Base-by-base conservation (phyloP, 23 tunicate species). In the Botrylloides violaceus region DNA sequence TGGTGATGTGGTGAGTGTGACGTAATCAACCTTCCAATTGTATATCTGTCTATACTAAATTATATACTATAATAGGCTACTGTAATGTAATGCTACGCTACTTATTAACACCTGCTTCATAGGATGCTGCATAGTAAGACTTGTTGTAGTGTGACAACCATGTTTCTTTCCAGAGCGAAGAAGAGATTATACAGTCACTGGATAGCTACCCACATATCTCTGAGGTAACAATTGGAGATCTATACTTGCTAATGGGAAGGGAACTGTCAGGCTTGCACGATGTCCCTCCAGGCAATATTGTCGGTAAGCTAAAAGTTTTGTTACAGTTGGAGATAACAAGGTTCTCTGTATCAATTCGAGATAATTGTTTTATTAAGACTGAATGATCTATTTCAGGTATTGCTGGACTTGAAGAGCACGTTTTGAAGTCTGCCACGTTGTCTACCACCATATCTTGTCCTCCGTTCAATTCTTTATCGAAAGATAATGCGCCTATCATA, bases 351-450 rank as follows among this genome's bases (percentile, higher is more conserved):
- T n/a, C n/a, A n/a, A n/a, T n/a, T n/a, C n/a, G n/a, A n/a, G n/a
- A n/a, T n/a, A n/a, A n/a, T n/a, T n/a, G n/a, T n/a, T n/a, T n/a
- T 65, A 33, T 26, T 65, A 6, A 5, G 23, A 26, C 49, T 27
- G 22, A 6, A 12, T 20, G 4, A 5, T 29, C 36, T 62, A 32
- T 6, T 33, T 28, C 62, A 88, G 96, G 96, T 61, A 90, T 90
- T 34, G 81, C 85, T 4, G 97, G 97, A 23, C 53, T 90, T 55
- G 97, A 90, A 29, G 79, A 83, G 5, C 71, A 43, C 38, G 79
- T 90, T 32, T 34, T 95, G 18, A 95, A 95, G 58, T 87, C 99
- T 21, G 99, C 96, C 7, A 95, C 99, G 21, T 70, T 95, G 1
- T 82, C 98, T 61, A 76, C 73, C 61, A 71, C 82, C 2, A 31